These are phyloP conservation scores for Crotalus horridus DNA, from an alignment of 2,113 vertebrate genomes.

Conservation along the genomic window DNA sequence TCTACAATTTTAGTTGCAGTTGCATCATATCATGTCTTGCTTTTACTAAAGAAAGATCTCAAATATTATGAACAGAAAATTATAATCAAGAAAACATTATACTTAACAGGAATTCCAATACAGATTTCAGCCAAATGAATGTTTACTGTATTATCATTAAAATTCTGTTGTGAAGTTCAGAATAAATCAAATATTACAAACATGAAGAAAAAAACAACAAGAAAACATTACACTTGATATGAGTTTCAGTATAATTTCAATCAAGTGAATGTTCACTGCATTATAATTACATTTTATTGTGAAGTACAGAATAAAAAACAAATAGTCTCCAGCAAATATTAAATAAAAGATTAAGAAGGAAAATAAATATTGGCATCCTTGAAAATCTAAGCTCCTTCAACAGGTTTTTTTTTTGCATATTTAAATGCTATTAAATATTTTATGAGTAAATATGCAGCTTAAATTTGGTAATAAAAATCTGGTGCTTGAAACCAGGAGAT, in stretches of 20 bases:
- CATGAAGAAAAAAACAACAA: not conserved
- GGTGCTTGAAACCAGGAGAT: slow-evolving; percentile 18
- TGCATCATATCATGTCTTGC: not conserved
- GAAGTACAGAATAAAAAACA: slow-evolving; percentile 1
- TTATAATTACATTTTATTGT: not conserved
- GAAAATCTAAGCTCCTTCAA: slow-evolving; percentile 43
- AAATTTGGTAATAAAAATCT: not conserved
- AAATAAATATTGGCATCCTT: slow-evolving; percentile 42
- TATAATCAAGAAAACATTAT: not conserved
- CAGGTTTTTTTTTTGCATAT: not conserved
- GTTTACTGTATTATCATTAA: not conserved
- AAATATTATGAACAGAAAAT: not conserved
- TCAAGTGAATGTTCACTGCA: not conserved
- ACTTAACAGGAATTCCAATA: not conserved
- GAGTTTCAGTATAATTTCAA: not conserved
- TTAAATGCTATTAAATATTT: slow-evolving; percentile 10
- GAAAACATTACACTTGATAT: not conserved
- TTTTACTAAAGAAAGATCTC: not conserved
- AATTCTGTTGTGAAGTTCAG: not conserved
- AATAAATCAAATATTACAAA: not conserved
- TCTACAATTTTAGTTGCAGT: not conserved
- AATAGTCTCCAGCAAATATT: not conserved
- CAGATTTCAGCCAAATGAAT: not conserved
- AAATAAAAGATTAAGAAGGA: slow-evolving; percentile 10
- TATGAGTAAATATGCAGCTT: slow-evolving; percentile 18